A percentile compares a stretch with the other conserved stretches of the same genome.
These are phyloP conservation scores for Acrocephalus scirpaceus DNA, from an alignment of 2,797 vertebrate genomes.

Conservation along the genomic window DNA sequence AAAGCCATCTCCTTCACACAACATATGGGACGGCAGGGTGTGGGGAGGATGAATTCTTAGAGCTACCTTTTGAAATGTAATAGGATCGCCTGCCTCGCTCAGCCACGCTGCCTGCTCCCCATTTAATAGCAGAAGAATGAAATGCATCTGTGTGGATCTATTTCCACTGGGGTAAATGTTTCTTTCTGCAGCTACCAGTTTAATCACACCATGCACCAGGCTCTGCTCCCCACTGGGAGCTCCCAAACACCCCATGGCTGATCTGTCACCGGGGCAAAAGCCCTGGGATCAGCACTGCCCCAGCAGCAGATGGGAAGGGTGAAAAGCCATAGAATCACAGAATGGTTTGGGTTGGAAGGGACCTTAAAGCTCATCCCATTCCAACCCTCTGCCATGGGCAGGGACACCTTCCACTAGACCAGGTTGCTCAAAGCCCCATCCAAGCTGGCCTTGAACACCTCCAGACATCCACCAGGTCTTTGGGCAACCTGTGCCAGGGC, in stretches of 20 bases:
- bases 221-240: background rate
- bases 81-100: background rate
- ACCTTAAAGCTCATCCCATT: background rate
- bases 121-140: slow-evolving; percentile 21
- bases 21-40: background rate
- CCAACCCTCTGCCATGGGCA: background rate
- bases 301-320: background rate
- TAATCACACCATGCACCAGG: background rate
- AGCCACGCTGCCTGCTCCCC: background rate
- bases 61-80: slow-evolving; percentile 51
- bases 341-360: background rate
- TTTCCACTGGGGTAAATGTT: slow-evolving; percentile 15
- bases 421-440: background rate
- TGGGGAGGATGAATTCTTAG: slow-evolving; percentile 26
- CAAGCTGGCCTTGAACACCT: background rate
- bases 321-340: background rate
- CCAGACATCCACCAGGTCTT: background rate
- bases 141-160: slow-evolving; percentile 16
- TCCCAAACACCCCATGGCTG: background rate
- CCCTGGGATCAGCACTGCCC: background rate
- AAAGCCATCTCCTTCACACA: slow-evolving; percentile 49
- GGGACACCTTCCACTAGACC: background rate
- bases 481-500: background rate
- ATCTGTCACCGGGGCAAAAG: background rate
- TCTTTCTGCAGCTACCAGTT: slow-evolving; percentile 19